These are phyloP conservation scores for Lymantria monacha DNA, from an alignment of 2,888 invertebrate genomes.

Conservation along the genomic window DNA sequence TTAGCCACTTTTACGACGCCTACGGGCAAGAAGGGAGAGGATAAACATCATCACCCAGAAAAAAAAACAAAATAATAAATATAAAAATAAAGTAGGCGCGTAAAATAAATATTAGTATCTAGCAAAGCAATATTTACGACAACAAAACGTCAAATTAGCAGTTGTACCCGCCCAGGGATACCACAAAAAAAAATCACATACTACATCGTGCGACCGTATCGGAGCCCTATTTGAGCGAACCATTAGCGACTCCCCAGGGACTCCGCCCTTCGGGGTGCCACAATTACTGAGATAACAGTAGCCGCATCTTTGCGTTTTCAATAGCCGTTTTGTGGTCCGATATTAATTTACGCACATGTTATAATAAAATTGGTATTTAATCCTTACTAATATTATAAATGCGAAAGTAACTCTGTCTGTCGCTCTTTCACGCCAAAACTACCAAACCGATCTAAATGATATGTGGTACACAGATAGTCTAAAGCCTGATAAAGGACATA, in stretches of 20 bases:
- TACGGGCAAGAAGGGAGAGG: too few relatives aligned
- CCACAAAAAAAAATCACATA: constrained; percentile 12
- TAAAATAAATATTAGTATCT: too few relatives aligned
- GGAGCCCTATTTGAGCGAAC: constrained; percentile 35
- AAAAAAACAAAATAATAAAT: too few relatives aligned
- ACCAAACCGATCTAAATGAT: too few relatives aligned
- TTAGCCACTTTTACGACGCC: too few relatives aligned
- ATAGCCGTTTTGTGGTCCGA: constrained; percentile 12
- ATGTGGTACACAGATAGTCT: too few relatives aligned
- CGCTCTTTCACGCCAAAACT: too few relatives aligned
- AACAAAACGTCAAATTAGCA: constrained; percentile 17
- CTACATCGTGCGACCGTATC: constrained; percentile 26
- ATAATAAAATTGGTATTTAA: constrained; percentile 1
- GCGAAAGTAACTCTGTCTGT: too few relatives aligned
- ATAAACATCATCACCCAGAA: too few relatives aligned
- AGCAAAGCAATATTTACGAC: background rate
- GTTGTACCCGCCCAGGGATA: constrained; percentile 13
- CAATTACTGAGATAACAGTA: constrained; percentile 35
- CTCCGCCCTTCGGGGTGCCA: constrained; percentile 25
- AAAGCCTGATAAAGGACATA: too few relatives aligned
- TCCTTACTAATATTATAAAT: too few relatives aligned
- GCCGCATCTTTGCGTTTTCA: constrained; percentile 13
- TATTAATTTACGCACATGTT: constrained; percentile 32
- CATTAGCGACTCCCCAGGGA: constrained; percentile 41
- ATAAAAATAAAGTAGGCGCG: too few relatives aligned